Conservation (phyloP, 2,797 vertebrate genomes). For the Urocyon cinereoargenteus region DNA sequence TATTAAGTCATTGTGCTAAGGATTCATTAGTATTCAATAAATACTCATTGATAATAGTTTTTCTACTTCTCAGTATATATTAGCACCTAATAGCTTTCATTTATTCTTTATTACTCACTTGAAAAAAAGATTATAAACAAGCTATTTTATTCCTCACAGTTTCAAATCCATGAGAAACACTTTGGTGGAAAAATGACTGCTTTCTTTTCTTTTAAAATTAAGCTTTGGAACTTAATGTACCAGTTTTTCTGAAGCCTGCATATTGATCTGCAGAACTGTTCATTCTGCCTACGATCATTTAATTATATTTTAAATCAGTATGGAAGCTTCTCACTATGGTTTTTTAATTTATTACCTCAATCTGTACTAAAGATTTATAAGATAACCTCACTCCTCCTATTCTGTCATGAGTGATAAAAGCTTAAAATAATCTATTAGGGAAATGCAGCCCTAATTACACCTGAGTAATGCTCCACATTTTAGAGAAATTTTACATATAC, state of each 20-base stretch:
- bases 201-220: background rate
- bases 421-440: background rate
- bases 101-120: conserved; percentile 6
- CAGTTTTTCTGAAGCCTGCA: background rate
- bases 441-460: background rate
- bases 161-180: background rate
- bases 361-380: background rate
- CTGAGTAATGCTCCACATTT: background rate
- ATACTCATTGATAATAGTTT: background rate
- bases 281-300: background rate
- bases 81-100: conserved; percentile 24
- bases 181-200: background rate
- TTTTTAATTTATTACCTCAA: conserved; percentile 22
- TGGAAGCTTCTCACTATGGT: background rate
- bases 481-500: background rate
- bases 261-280: background rate
- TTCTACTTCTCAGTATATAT: background rate
- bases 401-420: background rate
- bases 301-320: conserved; percentile 8
- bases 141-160: background rate
- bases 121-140: background rate
- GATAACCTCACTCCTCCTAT: background rate
- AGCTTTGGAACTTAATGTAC: background rate
- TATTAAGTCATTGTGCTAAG: background rate
- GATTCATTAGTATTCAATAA: background rate